phyloP scores from a whole-genome alignment of 2,113 vertebrate species.

The Taxidea taxus region DNA sequence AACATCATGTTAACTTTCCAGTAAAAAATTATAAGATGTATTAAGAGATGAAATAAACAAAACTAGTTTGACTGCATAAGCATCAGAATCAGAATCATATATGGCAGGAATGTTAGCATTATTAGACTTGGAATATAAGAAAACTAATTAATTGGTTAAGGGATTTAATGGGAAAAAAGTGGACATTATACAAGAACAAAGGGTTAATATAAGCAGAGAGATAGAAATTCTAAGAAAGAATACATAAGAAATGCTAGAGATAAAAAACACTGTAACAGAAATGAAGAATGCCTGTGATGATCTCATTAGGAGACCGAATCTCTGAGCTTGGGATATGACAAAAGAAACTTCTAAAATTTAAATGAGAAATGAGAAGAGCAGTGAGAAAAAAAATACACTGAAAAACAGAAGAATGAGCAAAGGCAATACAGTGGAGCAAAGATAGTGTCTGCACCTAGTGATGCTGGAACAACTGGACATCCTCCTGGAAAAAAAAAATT shows the following conservation, averaged over 20 bases:
- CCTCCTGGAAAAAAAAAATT: background rate
- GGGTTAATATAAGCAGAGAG: background rate
- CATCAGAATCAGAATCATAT: background rate
- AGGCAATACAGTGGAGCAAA: background rate
- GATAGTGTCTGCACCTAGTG: background rate
- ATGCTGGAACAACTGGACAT: background rate
- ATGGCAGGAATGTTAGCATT: background rate
- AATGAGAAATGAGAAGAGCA: background rate
- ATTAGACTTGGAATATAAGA: background rate
- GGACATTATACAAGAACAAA: background rate
- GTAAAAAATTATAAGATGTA: background rate
- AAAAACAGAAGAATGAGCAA: background rate
- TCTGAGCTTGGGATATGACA: background rate
- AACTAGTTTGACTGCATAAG: background rate
- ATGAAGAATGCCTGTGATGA: background rate
- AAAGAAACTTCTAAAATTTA: background rate
- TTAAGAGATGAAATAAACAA: background rate
- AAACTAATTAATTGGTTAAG: background rate
- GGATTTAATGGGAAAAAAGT: background rate
- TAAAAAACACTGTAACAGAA: background rate
- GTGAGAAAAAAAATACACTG: background rate
- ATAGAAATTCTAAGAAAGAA: background rate
- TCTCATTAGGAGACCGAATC: background rate
- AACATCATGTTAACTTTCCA: background rate
- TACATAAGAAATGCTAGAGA: background rate